Percentiles rank a stretch among this genome's conserved stretches.
Evolutionary conservation across 1,140 invertebrate genomes (phyloP).

Genomic region (Coenobita brevimanus): DNA sequence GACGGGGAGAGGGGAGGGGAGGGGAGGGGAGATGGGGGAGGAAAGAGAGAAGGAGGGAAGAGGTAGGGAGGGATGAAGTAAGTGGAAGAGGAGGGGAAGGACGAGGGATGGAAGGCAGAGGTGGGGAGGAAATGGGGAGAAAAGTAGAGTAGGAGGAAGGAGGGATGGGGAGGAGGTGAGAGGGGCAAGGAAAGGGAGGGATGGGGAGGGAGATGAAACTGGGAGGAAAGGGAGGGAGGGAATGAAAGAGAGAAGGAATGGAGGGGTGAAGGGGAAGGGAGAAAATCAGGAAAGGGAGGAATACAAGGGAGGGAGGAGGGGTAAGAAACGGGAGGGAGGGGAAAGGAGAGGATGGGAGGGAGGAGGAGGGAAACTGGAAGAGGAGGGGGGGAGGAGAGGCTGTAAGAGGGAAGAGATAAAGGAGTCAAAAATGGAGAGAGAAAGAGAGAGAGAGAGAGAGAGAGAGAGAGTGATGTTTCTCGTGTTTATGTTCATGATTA

Average conservation of each 20-base stretch:
- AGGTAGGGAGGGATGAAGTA: neutral
- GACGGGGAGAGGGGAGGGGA: neutral
- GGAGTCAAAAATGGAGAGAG: neutral
- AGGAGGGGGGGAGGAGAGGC: neutral
- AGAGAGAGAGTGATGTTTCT: neutral
- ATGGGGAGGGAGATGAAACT: neutral
- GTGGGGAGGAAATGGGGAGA: too few relatives aligned
- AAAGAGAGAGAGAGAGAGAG: neutral
- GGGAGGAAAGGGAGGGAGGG: neutral
- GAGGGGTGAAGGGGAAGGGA: neutral
- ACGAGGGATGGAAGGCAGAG: too few relatives aligned
- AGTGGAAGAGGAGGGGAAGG: neutral
- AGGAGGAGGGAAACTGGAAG: conserved; percentile 1
- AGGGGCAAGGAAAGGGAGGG: neutral
- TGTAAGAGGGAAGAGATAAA: neutral
- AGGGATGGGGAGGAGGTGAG: neutral
- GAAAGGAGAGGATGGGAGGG: too few relatives aligned
- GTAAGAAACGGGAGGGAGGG: too few relatives aligned
- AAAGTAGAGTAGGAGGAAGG: neutral
- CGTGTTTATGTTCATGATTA: neutral
- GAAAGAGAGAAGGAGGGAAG: neutral
- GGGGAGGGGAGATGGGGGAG: neutral
- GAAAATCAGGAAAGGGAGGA: too few relatives aligned
- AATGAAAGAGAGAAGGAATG: neutral
- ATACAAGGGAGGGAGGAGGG: too few relatives aligned